Conservation (phyloP, 1,140 invertebrate species). For the Drosophila kanapiae region DNA sequence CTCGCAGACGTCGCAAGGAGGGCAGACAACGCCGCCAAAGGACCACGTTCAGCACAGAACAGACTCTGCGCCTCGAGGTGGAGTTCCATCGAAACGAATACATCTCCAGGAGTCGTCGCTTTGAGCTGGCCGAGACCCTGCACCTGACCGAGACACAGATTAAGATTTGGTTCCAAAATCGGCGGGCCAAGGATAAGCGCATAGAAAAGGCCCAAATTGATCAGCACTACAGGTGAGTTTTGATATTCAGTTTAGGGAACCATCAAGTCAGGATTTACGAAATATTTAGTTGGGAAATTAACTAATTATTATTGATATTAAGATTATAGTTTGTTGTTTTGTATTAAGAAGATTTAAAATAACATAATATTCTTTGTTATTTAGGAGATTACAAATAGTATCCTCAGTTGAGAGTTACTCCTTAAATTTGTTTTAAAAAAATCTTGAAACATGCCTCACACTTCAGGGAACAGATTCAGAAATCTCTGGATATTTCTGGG, state of each 20-base stretch:
- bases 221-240: constrained; percentile 94
- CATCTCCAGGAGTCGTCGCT: constrained; percentile 93
- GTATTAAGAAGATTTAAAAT: background rate
- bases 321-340: background rate
- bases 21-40: constrained; percentile 94
- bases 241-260: background rate
- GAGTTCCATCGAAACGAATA: constrained; percentile 97
- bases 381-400: too few species aligned
- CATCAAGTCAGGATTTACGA: too few species aligned
- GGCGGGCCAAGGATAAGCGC: constrained; percentile 97
- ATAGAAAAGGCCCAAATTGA: constrained; percentile 98
- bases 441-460: background rate
- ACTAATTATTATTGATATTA: too few species aligned
- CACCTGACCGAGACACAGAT: constrained; percentile 96
- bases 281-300: background rate
- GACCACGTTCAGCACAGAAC: constrained; percentile 97
- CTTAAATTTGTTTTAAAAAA: background rate
- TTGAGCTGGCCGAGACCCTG: constrained; percentile 94
- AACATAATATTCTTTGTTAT: too few species aligned
- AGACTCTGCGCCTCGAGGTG: constrained; percentile 95
- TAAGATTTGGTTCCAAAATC: constrained; percentile 99
- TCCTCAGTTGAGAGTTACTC: background rate
- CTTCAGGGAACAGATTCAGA: background rate
- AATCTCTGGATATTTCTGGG: background rate
- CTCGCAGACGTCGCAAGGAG: constrained; percentile 93